Percentiles rank a stretch among this genome's conserved stretches.
phyloP scores from a whole-genome alignment of 2,888 invertebrate genomes.

The Xestia ashworthii region DNA sequence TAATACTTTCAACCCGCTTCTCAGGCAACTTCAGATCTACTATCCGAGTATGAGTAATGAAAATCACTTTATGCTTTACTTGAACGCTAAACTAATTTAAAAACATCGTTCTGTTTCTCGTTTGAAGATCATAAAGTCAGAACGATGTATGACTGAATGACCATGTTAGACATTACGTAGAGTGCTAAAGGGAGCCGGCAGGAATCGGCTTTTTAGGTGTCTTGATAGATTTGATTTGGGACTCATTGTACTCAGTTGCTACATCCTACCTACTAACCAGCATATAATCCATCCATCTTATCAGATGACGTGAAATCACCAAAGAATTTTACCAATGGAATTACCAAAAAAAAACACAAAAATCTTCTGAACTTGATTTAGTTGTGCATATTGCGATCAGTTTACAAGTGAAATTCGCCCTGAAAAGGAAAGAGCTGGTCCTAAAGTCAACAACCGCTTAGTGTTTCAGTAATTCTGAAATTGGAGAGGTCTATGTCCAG shows the following conservation, averaged over 20 bases:
- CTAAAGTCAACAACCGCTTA: background rate
- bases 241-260: background rate
- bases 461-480: background rate
- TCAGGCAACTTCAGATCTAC: too few relatives aligned
- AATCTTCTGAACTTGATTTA: background rate
- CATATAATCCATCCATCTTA: background rate
- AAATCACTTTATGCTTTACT: too few relatives aligned
- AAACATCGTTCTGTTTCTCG: background rate
- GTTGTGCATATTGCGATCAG: background rate
- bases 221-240: too few relatives aligned
- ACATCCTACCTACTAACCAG: background rate
- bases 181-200: too few relatives aligned
- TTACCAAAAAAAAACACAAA: background rate
- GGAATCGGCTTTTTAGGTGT: too few relatives aligned
- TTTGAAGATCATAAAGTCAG: background rate
- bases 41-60: too few relatives aligned
- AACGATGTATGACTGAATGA: background rate
- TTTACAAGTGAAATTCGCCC: background rate
- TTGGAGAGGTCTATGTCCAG: constrained; percentile 1
- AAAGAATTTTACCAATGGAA: background rate
- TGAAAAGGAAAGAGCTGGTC: background rate
- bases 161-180: too few relatives aligned
- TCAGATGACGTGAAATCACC: background rate
- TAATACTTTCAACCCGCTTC: too few relatives aligned
- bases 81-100: too few relatives aligned